phyloP scores from a whole-genome alignment of 2,113 vertebrate species.

The Columba janthina region DNA sequence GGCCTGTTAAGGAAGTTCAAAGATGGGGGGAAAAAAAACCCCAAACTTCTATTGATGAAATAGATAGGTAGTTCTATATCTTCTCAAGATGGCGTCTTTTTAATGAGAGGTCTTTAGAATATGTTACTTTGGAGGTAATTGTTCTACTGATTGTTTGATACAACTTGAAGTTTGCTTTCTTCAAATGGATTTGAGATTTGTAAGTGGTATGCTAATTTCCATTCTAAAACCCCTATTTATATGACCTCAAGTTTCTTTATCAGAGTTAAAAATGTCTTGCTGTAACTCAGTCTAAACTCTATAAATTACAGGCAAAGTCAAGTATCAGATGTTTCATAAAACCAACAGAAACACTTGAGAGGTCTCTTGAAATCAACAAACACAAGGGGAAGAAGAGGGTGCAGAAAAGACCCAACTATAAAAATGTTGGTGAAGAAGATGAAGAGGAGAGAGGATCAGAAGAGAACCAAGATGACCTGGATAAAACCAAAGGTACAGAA shows the following conservation, averaged over 20 bases:
- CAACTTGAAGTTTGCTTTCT: neutral
- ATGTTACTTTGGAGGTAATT: neutral
- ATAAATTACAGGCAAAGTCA: constrained; percentile 75
- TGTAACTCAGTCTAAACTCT: neutral
- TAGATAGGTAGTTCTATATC: neutral
- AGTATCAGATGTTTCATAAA: constrained; percentile 92
- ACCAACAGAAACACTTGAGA: constrained; percentile 90
- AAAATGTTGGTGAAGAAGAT: constrained; percentile 97
- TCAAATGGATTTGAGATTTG: neutral
- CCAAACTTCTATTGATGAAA: neutral
- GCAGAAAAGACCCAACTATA: constrained; percentile 97
- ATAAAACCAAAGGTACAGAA: constrained; percentile 87
- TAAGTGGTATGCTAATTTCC: neutral
- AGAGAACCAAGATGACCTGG: constrained; percentile 77
- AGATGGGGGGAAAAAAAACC: neutral
- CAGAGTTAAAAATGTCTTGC: neutral
- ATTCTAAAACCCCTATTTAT: neutral
- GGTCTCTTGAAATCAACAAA: constrained; percentile 93
- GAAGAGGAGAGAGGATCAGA: constrained; percentile 88
- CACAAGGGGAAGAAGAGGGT: constrained; percentile 89
- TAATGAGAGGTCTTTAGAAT: neutral
- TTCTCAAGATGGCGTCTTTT: neutral
- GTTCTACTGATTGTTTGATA: neutral
- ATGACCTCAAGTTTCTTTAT: neutral
- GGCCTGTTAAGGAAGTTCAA: neutral